Base-by-base conservation (phyloP, 2,113 vertebrate species). In the Sminthopsis crassicaudata region DNA sequence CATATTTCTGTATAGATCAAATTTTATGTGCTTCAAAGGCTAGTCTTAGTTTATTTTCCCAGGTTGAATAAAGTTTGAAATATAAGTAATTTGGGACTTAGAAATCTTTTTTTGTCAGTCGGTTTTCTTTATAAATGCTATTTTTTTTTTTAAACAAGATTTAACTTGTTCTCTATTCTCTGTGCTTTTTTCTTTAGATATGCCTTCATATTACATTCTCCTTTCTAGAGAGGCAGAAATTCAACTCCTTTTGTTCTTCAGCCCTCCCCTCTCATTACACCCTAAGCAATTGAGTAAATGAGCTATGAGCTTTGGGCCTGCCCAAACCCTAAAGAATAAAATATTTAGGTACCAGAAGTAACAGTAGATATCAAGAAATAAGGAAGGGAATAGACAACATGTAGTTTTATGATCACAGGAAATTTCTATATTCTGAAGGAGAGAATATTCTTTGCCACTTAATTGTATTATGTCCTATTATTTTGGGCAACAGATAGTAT, bases 351-450 rank as follows among this genome's bases (percentile, higher is more conserved):
- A 11, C 88, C 22, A 55, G 54, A 53, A 93, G 27, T 53, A n/a
- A 54, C 84, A 30, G 30, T 67, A n/a, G 30, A 89, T 89, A n/a
- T 57, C 23, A 94, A 53, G 19, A 53, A 94, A 42, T 55, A 94
- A 95, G 22, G 84, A 92, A 89, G 95, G 46, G 3, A 92, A 51
- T 91, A 84, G 42, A 26, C 55, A 30, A 90, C 93, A 89, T 94
- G 19, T 92, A 50, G 9, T 60, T 10, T 91, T 91, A 89, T 14
- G 51, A 52, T 90, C 3, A 90, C 46, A 76, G 54, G 60, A 16
- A 67, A 91, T 94, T 84, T 95, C 90, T 95, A 91, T 51, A 57
- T 48, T 22, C 46, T 93, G 54, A 95, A 46, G 26, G 54, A 94
- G 89, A 95, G 76, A 91, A 93, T 84, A 84, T 84, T 23, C n/a